Base-by-base conservation (phyloP, 2,888 invertebrate species). In the Neoitamus cyanurus region DNA sequence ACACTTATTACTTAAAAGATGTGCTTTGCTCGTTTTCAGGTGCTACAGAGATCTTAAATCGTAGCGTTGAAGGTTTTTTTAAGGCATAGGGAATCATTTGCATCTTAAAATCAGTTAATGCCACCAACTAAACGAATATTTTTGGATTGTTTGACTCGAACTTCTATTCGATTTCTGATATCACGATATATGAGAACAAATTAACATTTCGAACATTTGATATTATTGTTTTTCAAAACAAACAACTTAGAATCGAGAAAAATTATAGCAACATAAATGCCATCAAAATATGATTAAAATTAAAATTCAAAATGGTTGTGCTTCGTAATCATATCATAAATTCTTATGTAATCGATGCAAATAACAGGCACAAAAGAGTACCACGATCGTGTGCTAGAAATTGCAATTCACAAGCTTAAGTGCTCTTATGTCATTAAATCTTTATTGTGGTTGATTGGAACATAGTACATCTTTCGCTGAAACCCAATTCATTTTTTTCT, bases 401-500 rank as follows among this genome's bases (percentile, higher is more conserved):
- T 25, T 58, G 58, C 58, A 58, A 58, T 58, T 58, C 58, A 58
- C 58, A 25, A 58, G 58, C 58, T 58, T 58, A 58, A 58, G 58
- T 58, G 58, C 58, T 58, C 58, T 58, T 58, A 58, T 58, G 58
- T 58, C 58, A 58, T 58, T 58, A 58, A 58, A 58, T 58, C 25
- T 58, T 58, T 15, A 58, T 58, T 58, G 58, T 58, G 11, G 58
- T 58, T 58, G 58, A 58, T 58, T 58, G 58, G 25, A 58, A 58
- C 25, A 58, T 25, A n/a, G n/a, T n/a, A 58, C 58, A 58, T 58
- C 58, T 58, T 58, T 58, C 58, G 58, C 58, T 25, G 58, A 58
- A 58, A 58, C n/a, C 58, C 58, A 58, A 58, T 58, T 58, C 58
- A 58, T 58, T 6, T 58, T 20, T 58, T 37, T 6, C 9, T 15